Evolutionary conservation across 1,140 invertebrate genomes (phyloP).

Genomic region (Drosophila sp.): DNA sequence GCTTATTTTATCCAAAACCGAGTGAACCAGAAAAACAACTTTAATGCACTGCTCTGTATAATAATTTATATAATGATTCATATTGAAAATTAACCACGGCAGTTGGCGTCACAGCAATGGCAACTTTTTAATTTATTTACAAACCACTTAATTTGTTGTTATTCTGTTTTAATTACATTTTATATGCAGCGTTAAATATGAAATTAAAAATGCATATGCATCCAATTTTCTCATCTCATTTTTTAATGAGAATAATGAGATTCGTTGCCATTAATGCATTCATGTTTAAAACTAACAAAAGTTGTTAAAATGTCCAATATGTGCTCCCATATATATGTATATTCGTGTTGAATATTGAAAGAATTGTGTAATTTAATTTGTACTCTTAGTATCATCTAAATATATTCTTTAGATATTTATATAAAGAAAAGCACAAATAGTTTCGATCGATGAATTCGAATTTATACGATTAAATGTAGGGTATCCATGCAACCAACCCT

Average conservation of each 20-base stretch:
- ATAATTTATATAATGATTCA: conserved; percentile 21
- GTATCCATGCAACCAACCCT: not conserved
- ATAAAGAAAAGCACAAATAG: not conserved
- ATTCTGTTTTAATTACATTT: conserved; percentile 83
- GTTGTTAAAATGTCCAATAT: conserved; percentile 62
- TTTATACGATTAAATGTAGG: not conserved
- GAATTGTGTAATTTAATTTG: conserved; percentile 2
- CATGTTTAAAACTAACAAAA: conserved; percentile 30
- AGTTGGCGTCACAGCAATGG: conserved; percentile 34
- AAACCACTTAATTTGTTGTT: conserved; percentile 84
- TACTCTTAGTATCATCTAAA: not conserved
- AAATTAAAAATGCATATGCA: conserved; percentile 72
- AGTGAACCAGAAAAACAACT: not conserved
- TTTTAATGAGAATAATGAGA: conserved; percentile 42
- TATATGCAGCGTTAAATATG: conserved; percentile 64
- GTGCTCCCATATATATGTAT: conserved; percentile 3
- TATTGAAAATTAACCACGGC: conserved; percentile 35
- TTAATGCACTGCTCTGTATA: conserved; percentile 25
- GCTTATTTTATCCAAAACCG: conserved; percentile 2
- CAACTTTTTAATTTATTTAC: conserved; percentile 80
- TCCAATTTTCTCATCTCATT: conserved; percentile 26
- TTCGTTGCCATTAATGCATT: conserved; percentile 65
- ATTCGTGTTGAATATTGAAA: not conserved
- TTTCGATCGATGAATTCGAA: no score
- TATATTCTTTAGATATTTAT: not conserved